These are phyloP conservation scores for Drosophila monieri DNA, from an alignment of 2,888 invertebrate species.

Conservation along the genomic window DNA sequence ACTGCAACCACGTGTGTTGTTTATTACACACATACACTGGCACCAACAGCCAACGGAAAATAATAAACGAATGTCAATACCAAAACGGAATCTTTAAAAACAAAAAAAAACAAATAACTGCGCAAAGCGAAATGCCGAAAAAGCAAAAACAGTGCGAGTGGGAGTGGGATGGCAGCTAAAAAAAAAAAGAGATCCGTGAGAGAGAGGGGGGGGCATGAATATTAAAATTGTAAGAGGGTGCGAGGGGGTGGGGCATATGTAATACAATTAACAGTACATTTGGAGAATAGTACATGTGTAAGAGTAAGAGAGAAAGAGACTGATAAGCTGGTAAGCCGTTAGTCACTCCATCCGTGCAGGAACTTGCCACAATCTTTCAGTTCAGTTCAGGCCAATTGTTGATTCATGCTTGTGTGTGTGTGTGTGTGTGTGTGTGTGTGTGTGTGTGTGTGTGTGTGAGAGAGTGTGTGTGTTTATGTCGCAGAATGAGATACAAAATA, in stretches of 20 bases:
- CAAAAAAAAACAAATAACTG: slow-evolving; percentile 77
- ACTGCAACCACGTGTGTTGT: slow-evolving; percentile 78
- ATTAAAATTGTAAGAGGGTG: slow-evolving; percentile 20
- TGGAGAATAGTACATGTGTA: neutral
- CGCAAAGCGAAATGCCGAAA: slow-evolving; percentile 68
- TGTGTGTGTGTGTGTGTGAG: slow-evolving; percentile 2
- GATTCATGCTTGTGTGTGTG: slow-evolving; percentile 20
- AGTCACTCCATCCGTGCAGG: slow-evolving; percentile 11
- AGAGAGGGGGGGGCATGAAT: neutral
- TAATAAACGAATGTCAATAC: slow-evolving; percentile 69
- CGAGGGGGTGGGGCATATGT: neutral
- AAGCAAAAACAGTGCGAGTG: slow-evolving; percentile 37
- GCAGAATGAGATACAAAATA: slow-evolving; percentile 18
- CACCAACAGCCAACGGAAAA: slow-evolving; percentile 29
- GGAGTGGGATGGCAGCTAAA: slow-evolving; percentile 6
- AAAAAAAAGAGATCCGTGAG: neutral
- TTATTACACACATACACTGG: slow-evolving; percentile 47
- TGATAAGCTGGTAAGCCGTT: slow-evolving; percentile 19
- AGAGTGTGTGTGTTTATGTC: slow-evolving; percentile 15
- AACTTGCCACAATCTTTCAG: no score
- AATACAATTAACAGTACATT: slow-evolving; percentile 1
- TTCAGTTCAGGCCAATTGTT: slow-evolving; percentile 22
- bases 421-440: slow-evolving; percentile 8
- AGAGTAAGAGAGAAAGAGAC: neutral
- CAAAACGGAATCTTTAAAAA: slow-evolving; percentile 72